Base-by-base conservation (phyloP, 2,797 vertebrate species). In the Manis javanica region DNA sequence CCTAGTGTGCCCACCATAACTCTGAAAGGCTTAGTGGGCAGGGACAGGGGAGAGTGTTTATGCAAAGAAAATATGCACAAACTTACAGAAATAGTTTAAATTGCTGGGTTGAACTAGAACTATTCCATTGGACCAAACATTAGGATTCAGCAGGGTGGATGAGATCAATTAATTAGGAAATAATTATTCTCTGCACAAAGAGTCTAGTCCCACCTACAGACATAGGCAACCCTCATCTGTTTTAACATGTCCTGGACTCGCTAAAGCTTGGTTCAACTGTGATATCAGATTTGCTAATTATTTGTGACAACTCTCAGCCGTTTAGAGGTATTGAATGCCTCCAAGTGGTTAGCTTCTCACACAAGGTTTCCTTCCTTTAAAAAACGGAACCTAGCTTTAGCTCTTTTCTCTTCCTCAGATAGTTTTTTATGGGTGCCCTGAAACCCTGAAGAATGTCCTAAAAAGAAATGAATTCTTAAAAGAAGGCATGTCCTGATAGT, bases 341-440 rank as follows among this genome's bases (percentile, higher is more conserved):
- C 14, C 37, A 68, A 79, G 55, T 13, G 51, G 49, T 59, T 53
- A 1, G 49, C 72, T 66, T 78, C 72, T 39, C 66, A 39, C 37
- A 39, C 37, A 39, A 78, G 24, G 16, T 64, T 64, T 3, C 7
- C 18, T 37, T 55, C 51, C 68, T 78, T 83, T 37, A 42, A 55
- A 77, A 69, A 89, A 81, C 49, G 49, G 37, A 55, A 10, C 13
- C 51, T 51, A 77, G 68, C 19, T 64, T 88, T 51, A 79, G 26
- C 59, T 63, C 37, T 75, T 64, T 82, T 39, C 29, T 81, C 66
- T 46, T 85, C 71, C 85, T 94, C 87, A 90, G 75, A 61, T 79
- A 64, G 61, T 88, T 42, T 88, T 34, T 78, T 75, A 11, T 64
- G 57, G 13, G 63, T 86, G 34, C 2, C 3, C 63, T 87, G 46